Evolutionary conservation across 2,113 vertebrate genomes (phyloP).

Genomic region (Ibidorhyncha struthersii): DNA sequence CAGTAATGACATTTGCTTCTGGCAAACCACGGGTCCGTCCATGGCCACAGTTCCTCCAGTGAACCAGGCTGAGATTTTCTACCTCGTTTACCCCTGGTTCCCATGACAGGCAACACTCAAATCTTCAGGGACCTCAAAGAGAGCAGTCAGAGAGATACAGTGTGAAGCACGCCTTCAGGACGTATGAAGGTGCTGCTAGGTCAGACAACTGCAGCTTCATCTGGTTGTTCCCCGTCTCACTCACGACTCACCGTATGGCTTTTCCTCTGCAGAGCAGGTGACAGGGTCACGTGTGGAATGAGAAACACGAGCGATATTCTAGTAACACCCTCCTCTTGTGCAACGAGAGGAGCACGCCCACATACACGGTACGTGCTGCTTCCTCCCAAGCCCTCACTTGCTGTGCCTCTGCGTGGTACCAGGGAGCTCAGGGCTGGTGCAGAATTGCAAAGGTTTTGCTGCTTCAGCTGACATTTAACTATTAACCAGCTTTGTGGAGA

Average conservation of each 20-base stretch:
- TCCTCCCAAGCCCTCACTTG: not conserved
- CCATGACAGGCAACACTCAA: not conserved
- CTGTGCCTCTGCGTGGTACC: not conserved
- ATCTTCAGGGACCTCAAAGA: not conserved
- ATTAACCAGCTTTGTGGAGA: not conserved
- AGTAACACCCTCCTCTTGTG: not conserved
- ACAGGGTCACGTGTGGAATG: not conserved
- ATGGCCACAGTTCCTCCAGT: not conserved
- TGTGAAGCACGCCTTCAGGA: not conserved
- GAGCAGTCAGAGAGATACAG: not conserved
- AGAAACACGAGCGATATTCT: not conserved
- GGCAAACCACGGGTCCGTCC: accelerated
- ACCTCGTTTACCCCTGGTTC: not conserved
- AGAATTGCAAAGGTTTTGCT: not conserved
- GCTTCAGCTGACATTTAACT: constrained; percentile 23
- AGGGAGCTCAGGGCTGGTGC: not conserved
- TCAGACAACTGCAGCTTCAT: not conserved
- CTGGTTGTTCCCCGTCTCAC: not conserved
- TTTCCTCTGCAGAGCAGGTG: not conserved
- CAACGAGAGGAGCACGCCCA: not conserved
- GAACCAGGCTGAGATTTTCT: not conserved
- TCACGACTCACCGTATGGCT: accelerated
- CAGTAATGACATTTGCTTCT: not conserved
- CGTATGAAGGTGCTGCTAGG: accelerated
- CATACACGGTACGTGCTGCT: accelerated